Evolutionary conservation across 1,140 invertebrate genomes (phyloP).

Genomic region (Stegodyphus dumicola): DNA sequence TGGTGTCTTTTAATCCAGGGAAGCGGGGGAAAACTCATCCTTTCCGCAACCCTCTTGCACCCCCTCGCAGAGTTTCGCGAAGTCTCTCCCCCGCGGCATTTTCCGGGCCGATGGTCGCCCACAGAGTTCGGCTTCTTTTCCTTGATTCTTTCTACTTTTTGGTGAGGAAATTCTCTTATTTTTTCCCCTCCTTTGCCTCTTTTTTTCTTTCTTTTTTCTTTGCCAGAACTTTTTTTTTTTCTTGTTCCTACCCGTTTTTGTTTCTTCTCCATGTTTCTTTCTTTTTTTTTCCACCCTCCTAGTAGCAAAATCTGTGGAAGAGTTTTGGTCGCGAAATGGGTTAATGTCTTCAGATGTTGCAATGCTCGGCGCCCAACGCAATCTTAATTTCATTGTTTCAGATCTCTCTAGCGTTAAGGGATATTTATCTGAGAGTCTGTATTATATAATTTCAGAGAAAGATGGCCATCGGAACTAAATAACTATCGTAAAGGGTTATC

Average conservation of each 20-base stretch:
- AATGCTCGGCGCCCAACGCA: neutral
- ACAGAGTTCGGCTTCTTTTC: neutral
- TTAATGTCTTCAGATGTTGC: neutral
- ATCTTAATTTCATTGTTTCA: neutral
- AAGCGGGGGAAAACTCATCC: neutral
- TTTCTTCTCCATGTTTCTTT: neutral
- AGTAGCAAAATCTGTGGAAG: neutral
- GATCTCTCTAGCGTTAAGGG: too few species aligned
- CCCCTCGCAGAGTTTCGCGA: neutral
- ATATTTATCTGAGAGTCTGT: too few species aligned
- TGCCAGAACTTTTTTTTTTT: neutral
- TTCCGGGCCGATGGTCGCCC: conserved; percentile 44
- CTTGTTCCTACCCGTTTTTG: neutral
- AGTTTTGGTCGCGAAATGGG: neutral
- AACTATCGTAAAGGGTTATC: too few species aligned
- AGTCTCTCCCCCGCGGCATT: conserved; percentile 55
- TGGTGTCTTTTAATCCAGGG: conserved; percentile 58
- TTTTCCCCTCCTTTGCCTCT: neutral
- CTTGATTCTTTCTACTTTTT: conserved; percentile 13
- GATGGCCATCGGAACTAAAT: too few species aligned
- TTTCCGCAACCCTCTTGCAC: neutral
- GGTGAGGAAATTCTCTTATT: neutral
- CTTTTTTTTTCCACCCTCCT: too few species aligned
- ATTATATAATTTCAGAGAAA: too few species aligned
- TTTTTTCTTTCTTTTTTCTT: conserved; percentile 9